phyloP scores from a whole-genome alignment of 2,888 invertebrate species.

The Drosophila setosimentum region DNA sequence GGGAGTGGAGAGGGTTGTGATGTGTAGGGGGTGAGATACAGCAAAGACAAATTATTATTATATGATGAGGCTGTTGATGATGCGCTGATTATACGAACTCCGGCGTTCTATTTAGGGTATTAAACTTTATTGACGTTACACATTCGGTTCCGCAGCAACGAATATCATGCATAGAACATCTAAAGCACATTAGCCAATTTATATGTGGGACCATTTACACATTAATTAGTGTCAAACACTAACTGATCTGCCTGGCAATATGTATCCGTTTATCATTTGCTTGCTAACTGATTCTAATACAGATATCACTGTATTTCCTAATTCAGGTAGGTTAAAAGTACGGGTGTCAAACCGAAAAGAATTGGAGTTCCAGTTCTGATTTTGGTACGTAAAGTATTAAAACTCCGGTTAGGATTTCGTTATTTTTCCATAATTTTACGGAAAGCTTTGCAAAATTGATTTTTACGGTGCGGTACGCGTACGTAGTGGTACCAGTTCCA shows the following conservation, averaged over 20 bases:
- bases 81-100: slow-evolving; percentile 68
- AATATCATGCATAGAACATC: slow-evolving; percentile 54
- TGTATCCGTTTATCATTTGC: not conserved
- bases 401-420: not conserved
- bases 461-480: not conserved
- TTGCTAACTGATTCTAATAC: not conserved
- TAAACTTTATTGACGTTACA: slow-evolving; percentile 72
- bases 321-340: not conserved
- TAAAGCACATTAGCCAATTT: slow-evolving; percentile 42
- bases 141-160: slow-evolving; percentile 47
- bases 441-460: not conserved
- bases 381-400: not conserved
- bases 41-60: slow-evolving; percentile 57
- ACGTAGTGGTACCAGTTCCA: not conserved
- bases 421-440: not conserved
- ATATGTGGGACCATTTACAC: slow-evolving; percentile 1
- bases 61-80: slow-evolving; percentile 73
- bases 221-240: slow-evolving; percentile 5
- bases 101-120: slow-evolving; percentile 62
- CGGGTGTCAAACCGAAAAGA: not conserved
- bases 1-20: not conserved
- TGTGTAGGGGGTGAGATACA: slow-evolving; percentile 7
- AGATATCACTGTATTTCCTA: not conserved
- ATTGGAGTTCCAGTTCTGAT: not conserved
- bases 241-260: not conserved